Conservation (phyloP, 2,113 vertebrate species). For the Lepus europaeus region DNA sequence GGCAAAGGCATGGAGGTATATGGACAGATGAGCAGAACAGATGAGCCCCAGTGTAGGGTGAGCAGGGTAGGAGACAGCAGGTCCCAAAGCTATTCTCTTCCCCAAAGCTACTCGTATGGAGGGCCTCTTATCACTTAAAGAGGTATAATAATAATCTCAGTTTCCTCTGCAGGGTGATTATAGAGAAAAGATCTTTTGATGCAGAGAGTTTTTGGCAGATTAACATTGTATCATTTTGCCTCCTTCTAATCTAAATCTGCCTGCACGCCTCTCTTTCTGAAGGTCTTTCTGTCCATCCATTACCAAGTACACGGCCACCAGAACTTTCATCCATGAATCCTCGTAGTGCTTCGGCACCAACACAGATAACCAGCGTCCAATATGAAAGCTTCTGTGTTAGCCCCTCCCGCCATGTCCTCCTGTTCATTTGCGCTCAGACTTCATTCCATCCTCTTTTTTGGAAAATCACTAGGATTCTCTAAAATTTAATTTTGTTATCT, state of each 20-base stretch:
- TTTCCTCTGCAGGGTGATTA: not conserved
- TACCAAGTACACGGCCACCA: not conserved
- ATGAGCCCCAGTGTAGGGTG: not conserved
- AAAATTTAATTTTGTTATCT: not conserved
- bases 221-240: too few species aligned
- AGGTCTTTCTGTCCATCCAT: not conserved
- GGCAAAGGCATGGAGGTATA: not conserved
- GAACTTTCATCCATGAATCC: not conserved
- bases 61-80: not conserved
- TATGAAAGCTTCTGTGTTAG: not conserved
- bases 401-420: fast-evolving
- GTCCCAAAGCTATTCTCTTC: not conserved
- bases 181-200: not conserved
- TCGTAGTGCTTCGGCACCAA: not conserved
- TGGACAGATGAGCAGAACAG: not conserved
- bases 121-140: not conserved
- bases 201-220: not conserved
- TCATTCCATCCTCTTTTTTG: not conserved
- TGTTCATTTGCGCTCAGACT: not conserved
- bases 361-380: not conserved
- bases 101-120: not conserved
- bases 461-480: not conserved
- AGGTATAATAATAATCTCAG: not conserved
- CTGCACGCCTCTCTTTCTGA: not conserved
- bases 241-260: not conserved